These are phyloP conservation scores for Trissolcus basalis DNA, from an alignment of 1,140 invertebrate genomes.

Conservation along the genomic window DNA sequence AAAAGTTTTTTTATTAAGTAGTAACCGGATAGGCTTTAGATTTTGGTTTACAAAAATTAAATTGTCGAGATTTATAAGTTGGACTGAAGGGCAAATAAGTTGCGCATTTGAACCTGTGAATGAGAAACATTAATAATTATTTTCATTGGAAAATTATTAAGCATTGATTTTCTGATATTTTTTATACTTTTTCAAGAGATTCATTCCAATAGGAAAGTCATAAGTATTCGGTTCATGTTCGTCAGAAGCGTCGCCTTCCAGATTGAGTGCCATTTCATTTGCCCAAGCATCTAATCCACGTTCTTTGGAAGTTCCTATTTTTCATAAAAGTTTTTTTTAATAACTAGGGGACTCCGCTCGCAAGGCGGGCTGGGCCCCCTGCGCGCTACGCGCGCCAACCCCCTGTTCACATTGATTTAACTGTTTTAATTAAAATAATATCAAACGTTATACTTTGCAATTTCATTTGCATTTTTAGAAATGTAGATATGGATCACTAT, in stretches of 20 bases:
- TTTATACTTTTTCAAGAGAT: slow-evolving; percentile 76
- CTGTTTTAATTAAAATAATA: no score
- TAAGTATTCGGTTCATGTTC: slow-evolving; percentile 78
- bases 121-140: slow-evolving; percentile 20
- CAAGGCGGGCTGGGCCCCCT: no score
- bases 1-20: no score
- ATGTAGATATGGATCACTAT: no score
- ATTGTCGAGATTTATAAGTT: slow-evolving; percentile 77
- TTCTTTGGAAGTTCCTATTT: slow-evolving; percentile 81
- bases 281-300: slow-evolving; percentile 83
- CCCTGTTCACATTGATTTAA: no score
- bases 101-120: slow-evolving; percentile 81
- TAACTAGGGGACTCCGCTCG: no score
- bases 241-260: slow-evolving; percentile 69
- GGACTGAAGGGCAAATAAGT: slow-evolving; percentile 82
- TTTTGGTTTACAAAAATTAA: slow-evolving; percentile 20
- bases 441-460: no score
- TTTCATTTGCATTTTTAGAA: no score
- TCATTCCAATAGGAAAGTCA: slow-evolving; percentile 85
- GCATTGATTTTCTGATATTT: slow-evolving; percentile 8
- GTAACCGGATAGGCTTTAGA: no score
- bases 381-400: no score
- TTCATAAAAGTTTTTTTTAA: background rate
- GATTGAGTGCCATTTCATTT: slow-evolving; percentile 81
- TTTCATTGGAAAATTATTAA: background rate